phyloP scores from a whole-genome alignment of 2,113 vertebrate genomes.

The Hucho hucho region DNA sequence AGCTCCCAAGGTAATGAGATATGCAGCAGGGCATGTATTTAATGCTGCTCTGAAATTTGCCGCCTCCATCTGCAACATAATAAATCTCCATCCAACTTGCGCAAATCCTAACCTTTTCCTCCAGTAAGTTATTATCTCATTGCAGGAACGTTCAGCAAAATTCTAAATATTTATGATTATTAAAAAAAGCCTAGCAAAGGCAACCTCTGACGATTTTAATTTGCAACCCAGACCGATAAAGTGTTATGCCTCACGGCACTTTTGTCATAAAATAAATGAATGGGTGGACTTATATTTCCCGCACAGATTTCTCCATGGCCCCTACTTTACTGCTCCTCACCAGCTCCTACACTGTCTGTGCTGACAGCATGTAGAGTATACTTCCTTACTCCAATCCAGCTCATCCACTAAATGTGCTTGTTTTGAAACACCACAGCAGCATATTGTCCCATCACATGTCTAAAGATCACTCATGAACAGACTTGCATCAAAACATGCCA shows the following conservation, averaged over 20 bases:
- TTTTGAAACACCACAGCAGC: too few relatives aligned
- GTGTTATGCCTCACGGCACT: slow-evolving; percentile 37
- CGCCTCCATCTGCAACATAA: slow-evolving; percentile 10
- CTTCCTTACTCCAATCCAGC: too few relatives aligned
- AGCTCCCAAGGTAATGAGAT: slow-evolving; percentile 1
- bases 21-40: slow-evolving; percentile 16
- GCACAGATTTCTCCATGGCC: slow-evolving; percentile 21
- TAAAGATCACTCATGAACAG: not conserved
- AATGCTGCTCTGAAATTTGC: slow-evolving; percentile 8
- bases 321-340: slow-evolving; percentile 28
- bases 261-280: slow-evolving; percentile 49
- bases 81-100: slow-evolving; percentile 21
- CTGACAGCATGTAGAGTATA: too few relatives aligned
- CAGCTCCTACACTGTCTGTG: too few relatives aligned
- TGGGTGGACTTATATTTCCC: slow-evolving; percentile 42
- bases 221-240: slow-evolving; percentile 32
- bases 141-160: not conserved
- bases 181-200: slow-evolving; percentile 5
- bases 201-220: slow-evolving; percentile 36
- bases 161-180: slow-evolving; percentile 14
- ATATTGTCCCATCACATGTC: too few relatives aligned
- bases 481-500: not conserved
- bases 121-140: slow-evolving; percentile 23
- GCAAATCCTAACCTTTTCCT: slow-evolving; percentile 37
- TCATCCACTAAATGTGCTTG: too few relatives aligned